A percentile compares a stretch with the other conserved stretches of the same genome.
Evolutionary conservation across 2,888 invertebrate species (phyloP).

Genomic region (Agrotis ipsilon): DNA sequence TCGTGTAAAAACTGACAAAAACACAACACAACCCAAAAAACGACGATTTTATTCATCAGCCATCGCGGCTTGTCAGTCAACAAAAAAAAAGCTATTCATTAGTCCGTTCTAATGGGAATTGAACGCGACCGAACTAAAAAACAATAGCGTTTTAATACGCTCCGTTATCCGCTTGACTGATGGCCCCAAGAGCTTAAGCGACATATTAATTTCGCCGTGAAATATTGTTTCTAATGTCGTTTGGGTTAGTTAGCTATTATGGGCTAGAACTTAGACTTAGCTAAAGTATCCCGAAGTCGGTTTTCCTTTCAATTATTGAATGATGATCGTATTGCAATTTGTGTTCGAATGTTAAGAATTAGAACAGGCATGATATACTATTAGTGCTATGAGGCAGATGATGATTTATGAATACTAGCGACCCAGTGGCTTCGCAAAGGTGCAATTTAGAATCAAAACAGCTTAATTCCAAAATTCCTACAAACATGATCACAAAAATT

Average conservation of each 20-base stretch:
- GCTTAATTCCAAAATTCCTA: no score
- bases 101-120: slow-evolving; percentile 78
- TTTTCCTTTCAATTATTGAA: slow-evolving; percentile 27
- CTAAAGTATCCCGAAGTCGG: background rate
- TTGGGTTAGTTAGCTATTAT: slow-evolving; percentile 1
- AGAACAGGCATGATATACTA: background rate
- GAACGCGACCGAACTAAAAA: slow-evolving; percentile 75
- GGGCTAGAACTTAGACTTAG: background rate
- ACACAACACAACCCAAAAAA: slow-evolving; percentile 47
- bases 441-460: no score
- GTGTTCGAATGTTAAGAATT: background rate
- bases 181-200: slow-evolving; percentile 63
- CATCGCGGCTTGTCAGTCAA: slow-evolving; percentile 63
- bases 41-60: slow-evolving; percentile 61
- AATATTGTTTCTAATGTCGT: slow-evolving; percentile 46
- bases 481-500: no score
- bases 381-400: no score
- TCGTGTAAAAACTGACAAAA: slow-evolving; percentile 22
- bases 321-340: slow-evolving; percentile 23
- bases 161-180: slow-evolving; percentile 63
- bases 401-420: no score
- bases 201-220: slow-evolving; percentile 64
- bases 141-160: slow-evolving; percentile 72
- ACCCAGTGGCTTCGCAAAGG: no score
- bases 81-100: slow-evolving; percentile 63